Evolutionary conservation across 2,888 invertebrate genomes (phyloP), one percentile per base, ranked within the genome.

Genomic region (Campopleginae sp.): DNA sequence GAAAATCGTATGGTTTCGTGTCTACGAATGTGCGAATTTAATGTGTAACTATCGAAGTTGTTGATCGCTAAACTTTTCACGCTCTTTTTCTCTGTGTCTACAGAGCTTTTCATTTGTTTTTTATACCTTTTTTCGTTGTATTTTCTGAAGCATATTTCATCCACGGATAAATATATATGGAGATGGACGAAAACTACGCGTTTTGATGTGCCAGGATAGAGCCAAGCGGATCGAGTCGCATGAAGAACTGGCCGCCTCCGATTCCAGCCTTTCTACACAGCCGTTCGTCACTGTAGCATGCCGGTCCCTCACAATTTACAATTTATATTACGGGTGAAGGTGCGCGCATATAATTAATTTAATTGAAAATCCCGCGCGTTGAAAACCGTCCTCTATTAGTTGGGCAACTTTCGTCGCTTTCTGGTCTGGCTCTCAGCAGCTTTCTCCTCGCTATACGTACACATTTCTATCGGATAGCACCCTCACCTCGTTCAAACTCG

Each of bases 321-420:
- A 58, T 58, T 58, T 58, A 92, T 92, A 92, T 92, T 91, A 92
- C 91, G 90, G 89, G 88, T 91, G 90, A 80, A 90, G 91, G 89
- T 89, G 92, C 91, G 93, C 91, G 92, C 93, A 92, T 93, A 93
- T 93, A 93, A 93, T 93, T 93, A 93, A 93, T 93, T 93, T 93
- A 93, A 93, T 93, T 93, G 93, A 93, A 93, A 92, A 91, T 90
- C 89, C 90, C 89, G 46, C 89, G 46, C 91, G 91, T 89, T 91
- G 93, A 93, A 93, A 93, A 91, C 90, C 90, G 90, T 91, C 89
- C 65, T 58, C 90, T 89, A 89, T 91, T 90, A 90, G 91, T 90
- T 91, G 84, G 87, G 88, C 88, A 91, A 93, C 93, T 93, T 93
- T 90, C 88, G 86, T 86, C 88, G 87, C 87, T 78, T 78, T 86